Percentiles rank a stretch among this genome's conserved stretches.
These are phyloP conservation scores for Brachyhypopomus gauderio DNA, from an alignment of 2,113 vertebrate genomes.

Conservation along the genomic window DNA sequence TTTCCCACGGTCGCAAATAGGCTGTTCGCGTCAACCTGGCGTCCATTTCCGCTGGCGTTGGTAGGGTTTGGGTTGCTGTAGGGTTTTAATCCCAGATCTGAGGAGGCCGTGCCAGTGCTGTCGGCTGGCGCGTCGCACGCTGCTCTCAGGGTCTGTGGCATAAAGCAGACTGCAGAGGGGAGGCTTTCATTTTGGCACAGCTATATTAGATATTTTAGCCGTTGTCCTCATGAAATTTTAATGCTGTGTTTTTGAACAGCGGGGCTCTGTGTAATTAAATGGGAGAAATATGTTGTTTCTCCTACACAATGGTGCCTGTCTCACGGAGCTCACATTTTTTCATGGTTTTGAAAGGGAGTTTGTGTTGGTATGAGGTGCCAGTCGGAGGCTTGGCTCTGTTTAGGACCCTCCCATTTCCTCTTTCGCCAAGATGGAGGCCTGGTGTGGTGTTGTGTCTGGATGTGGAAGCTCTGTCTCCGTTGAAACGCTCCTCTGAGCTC, in stretches of 20 bases:
- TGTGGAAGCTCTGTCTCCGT: conserved; percentile 58
- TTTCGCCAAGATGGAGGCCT: conserved; percentile 54
- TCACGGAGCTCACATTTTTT: conserved; percentile 16
- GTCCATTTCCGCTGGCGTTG: too few relatives aligned
- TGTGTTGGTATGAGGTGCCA: conserved; percentile 6
- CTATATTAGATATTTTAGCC: conserved; percentile 48
- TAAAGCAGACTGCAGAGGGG: neutral
- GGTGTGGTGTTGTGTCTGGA: conserved; percentile 55
- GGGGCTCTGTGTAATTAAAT: conserved; percentile 44
- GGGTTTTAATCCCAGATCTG: too few relatives aligned
- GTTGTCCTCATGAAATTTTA: conserved; percentile 42
- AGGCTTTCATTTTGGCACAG: conserved; percentile 14
- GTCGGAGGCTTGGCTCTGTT: neutral
- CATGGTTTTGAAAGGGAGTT: conserved; percentile 30
- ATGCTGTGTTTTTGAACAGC: conserved; percentile 39
- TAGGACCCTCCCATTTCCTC: conserved; percentile 24
- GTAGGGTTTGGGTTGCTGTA: too few relatives aligned
- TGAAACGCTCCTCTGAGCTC: conserved; percentile 68
- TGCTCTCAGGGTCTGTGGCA: neutral
- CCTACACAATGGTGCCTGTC: conserved; percentile 40
- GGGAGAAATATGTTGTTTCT: conserved; percentile 24
- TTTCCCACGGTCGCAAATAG: too few relatives aligned
- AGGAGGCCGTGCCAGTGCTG: too few relatives aligned
- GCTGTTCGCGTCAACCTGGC: too few relatives aligned
- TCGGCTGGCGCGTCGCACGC: too few relatives aligned